Conservation (phyloP, 2,888 invertebrate species). For the Amphimallon solstitiale region DNA sequence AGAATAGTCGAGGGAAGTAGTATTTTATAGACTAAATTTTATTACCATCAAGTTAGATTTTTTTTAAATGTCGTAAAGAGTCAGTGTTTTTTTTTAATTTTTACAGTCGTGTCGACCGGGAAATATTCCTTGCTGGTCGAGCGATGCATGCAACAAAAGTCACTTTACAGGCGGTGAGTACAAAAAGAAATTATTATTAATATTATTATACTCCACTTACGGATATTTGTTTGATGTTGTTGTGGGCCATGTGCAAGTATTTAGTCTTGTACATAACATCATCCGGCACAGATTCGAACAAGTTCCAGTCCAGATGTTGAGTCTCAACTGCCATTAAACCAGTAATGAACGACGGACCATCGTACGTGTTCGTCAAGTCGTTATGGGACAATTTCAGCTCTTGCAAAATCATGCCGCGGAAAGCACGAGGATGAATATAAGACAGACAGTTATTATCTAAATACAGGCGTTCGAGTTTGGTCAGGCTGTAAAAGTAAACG, state of each 20-base stretch:
- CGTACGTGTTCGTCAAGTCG: constrained; percentile 4
- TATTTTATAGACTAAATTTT: no score
- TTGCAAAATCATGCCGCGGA: background rate
- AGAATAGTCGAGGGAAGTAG: no score
- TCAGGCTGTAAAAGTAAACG: background rate
- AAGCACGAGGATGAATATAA: background rate
- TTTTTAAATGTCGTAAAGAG: no score
- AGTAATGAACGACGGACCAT: background rate
- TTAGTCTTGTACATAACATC: background rate
- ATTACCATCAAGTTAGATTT: no score
- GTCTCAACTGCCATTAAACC: background rate
- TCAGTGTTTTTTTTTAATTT: no score
- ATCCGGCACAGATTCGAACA: background rate
- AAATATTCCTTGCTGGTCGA: no score
- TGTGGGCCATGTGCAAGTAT: constrained; percentile 13
- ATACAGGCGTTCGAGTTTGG: background rate
- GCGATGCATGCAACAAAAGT: no score
- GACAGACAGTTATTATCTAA: constrained; percentile 25
- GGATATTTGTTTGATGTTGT: constrained; percentile 2
- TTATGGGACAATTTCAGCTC: constrained; percentile 24
- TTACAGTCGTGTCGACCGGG: no score
- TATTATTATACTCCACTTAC: no score
- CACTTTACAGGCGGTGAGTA: no score
- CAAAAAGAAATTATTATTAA: no score
- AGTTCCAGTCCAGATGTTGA: constrained; percentile 15